Conservation (phyloP, 2,113 vertebrate species). For the Hyperoodon ampullatus region DNA sequence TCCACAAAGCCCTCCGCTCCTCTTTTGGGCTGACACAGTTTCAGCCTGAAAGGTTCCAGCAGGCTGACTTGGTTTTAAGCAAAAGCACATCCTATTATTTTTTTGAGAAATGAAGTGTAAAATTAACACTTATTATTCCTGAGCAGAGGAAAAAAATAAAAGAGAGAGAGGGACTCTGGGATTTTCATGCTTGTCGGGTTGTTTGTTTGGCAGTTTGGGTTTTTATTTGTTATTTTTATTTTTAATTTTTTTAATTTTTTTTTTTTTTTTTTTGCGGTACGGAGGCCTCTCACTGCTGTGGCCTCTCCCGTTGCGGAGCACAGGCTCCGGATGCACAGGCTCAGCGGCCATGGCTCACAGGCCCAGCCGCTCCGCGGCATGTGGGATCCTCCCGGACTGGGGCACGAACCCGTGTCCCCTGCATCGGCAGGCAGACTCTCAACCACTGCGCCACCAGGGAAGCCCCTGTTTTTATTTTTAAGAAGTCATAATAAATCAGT, state of each 20-base stretch:
- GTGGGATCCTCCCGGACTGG: too few species aligned
- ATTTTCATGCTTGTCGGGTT: conserved; percentile 63
- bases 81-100: conserved; percentile 91
- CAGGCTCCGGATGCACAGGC: too few species aligned
- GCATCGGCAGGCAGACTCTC: too few species aligned
- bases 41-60: conserved; percentile 89
- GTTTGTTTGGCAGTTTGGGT: conserved; percentile 62
- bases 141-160: conserved; percentile 48
- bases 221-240: conserved; percentile 41
- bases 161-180: conserved; percentile 35
- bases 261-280: too few species aligned
- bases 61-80: conserved; percentile 90
- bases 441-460: too few species aligned
- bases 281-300: too few species aligned
- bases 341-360: too few species aligned
- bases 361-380: too few species aligned
- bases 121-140: conserved; percentile 91
- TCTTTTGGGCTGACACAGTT: conserved; percentile 92
- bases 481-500: conserved; percentile 65
- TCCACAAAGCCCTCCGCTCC: conserved; percentile 89
- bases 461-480: conserved; percentile 14
- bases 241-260: conserved; percentile 31
- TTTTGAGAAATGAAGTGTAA: conserved; percentile 95
- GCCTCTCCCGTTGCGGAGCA: too few species aligned
- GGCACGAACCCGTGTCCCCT: too few species aligned